A percentile compares a stretch with the other conserved stretches of the same genome.
Conservation (phyloP, 2,113 vertebrate genomes). For the Argyrosomus japonicus region DNA sequence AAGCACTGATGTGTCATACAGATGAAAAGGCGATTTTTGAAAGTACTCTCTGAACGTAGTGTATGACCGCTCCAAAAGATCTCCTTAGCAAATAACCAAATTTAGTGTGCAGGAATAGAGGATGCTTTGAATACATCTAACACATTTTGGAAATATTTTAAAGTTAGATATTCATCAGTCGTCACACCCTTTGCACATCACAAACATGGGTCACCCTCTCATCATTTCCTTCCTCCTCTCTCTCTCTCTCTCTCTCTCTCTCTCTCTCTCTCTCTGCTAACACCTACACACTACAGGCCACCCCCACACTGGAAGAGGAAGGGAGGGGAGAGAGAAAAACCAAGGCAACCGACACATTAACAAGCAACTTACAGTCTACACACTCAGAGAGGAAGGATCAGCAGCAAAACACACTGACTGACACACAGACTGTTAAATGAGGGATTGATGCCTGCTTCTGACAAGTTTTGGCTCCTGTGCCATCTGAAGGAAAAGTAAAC, state of each 20-base stretch:
- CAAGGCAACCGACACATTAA: conserved; percentile 26
- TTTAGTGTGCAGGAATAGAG: background rate
- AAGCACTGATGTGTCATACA: too few relatives aligned
- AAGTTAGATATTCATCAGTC: background rate
- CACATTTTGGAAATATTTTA: too few relatives aligned
- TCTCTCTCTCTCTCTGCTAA: background rate
- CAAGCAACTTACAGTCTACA: conserved; percentile 17
- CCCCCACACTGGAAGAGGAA: background rate
- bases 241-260: too few relatives aligned
- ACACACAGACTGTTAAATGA: background rate
- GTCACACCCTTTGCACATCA: background rate
- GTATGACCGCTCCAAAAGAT: background rate
- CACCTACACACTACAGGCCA: background rate
- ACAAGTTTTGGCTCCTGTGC: background rate
- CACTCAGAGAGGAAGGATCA: background rate
- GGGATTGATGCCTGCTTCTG: background rate
- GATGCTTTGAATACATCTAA: background rate
- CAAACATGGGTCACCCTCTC: background rate
- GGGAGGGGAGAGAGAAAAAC: background rate
- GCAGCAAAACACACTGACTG: background rate
- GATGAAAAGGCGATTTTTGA: background rate
- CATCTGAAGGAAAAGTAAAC: conserved; percentile 12
- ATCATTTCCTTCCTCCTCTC: background rate
- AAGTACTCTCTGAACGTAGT: background rate
- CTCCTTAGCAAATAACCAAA: background rate